phyloP scores from a whole-genome alignment of 2,888 invertebrate genomes.

The Ganaspis brasiliensis region DNA sequence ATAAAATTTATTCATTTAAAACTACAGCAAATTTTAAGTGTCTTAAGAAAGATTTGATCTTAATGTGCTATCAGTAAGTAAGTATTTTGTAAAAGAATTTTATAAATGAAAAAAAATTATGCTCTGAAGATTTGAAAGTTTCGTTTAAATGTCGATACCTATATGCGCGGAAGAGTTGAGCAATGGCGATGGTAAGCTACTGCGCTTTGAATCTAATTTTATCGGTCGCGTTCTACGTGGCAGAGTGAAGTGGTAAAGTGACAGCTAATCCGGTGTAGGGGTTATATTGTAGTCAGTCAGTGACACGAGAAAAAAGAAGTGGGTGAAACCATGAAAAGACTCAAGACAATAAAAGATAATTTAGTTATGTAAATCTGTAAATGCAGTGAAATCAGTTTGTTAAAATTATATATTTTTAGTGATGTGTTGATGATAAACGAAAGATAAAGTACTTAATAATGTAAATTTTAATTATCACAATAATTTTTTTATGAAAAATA shows the following conservation, averaged over 20 bases:
- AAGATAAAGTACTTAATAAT: not conserved
- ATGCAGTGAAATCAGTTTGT: not conserved
- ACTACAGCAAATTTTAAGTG: too few species aligned
- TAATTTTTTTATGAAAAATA: too few species aligned
- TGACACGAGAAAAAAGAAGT: slow-evolving; percentile 48
- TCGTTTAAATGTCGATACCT: slow-evolving; percentile 75
- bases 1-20: too few species aligned
- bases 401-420: not conserved
- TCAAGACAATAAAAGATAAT: slow-evolving; percentile 21
- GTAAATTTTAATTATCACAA: not conserved
- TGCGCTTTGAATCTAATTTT: slow-evolving; percentile 78
- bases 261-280: slow-evolving; percentile 65
- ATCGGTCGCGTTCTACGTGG: slow-evolving; percentile 68
- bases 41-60: too few species aligned
- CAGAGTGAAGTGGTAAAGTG: slow-evolving; percentile 55
- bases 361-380: slow-evolving; percentile 1
- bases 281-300: slow-evolving; percentile 35
- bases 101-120: not conserved
- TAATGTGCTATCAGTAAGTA: too few species aligned
- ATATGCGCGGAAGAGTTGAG: slow-evolving; percentile 78
- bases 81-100: too few species aligned
- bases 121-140: not conserved
- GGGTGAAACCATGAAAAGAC: slow-evolving; percentile 14
- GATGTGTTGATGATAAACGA: not conserved
- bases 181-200: slow-evolving; percentile 72